Percentiles rank a stretch among this genome's conserved stretches.
Evolutionary conservation across 2,888 invertebrate species (phyloP).

Genomic region (Rhagophthalmus giganteus): DNA sequence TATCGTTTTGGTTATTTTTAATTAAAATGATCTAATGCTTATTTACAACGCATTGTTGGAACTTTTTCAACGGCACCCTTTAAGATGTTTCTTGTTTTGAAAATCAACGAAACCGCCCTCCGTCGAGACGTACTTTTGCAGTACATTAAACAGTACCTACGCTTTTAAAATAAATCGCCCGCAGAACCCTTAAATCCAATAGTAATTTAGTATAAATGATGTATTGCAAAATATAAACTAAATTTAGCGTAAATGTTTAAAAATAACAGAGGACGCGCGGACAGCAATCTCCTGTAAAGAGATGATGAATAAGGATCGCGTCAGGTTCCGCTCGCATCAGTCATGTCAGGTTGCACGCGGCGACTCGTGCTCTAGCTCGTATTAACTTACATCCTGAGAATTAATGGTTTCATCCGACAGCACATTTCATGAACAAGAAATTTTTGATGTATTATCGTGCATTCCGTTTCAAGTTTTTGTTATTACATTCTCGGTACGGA

Average conservation of each 20-base stretch:
- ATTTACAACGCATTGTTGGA: no score
- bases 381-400: constrained; percentile 24
- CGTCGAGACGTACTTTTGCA: no score
- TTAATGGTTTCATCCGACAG: constrained; percentile 22
- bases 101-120: no score
- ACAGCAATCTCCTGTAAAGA: constrained; percentile 22
- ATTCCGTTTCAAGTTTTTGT: background rate
- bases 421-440: constrained; percentile 18
- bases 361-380: constrained; percentile 17
- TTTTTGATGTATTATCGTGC: constrained; percentile 16
- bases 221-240: constrained; percentile 13
- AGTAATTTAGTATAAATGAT: constrained; percentile 12
- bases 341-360: constrained; percentile 20
- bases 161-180: no score
- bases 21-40: no score
- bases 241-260: constrained; percentile 21
- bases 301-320: constrained; percentile 28
- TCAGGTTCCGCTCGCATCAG: constrained; percentile 29
- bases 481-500: background rate
- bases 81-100: no score
- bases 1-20: no score
- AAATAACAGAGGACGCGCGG: constrained; percentile 22
- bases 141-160: no score
- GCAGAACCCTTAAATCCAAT: no score
- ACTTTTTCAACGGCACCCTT: no score